Evolutionary conservation across 2,888 invertebrate genomes (phyloP).

Genomic region (Physocephala rufipes): DNA sequence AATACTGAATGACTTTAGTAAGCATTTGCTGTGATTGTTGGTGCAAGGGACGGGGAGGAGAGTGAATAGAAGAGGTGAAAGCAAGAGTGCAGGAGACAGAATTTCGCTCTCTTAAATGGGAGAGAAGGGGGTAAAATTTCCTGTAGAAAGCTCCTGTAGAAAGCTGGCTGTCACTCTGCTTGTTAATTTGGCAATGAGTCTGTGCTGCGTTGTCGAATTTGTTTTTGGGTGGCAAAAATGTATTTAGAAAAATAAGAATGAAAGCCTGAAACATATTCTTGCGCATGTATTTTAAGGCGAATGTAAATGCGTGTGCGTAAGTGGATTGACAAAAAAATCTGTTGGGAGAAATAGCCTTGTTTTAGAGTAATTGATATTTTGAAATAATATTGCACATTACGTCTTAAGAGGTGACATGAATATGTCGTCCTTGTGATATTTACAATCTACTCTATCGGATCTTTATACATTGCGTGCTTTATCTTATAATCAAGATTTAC

Average conservation of each 20-base stretch:
- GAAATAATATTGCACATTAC: too few relatives aligned
- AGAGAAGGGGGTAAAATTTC: neutral
- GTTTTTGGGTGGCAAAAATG: neutral
- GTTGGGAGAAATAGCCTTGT: too few relatives aligned
- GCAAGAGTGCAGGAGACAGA: neutral
- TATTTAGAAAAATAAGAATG: neutral
- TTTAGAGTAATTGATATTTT: too few relatives aligned
- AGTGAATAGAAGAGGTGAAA: neutral
- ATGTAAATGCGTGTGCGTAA: constrained; percentile 3
- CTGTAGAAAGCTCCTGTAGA: constrained; percentile 24
- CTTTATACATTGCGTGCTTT: too few relatives aligned
- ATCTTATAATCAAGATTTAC: too few relatives aligned
- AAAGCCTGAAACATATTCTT: too few relatives aligned
- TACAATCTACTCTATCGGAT: too few relatives aligned
- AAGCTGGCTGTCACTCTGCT: constrained; percentile 37
- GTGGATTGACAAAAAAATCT: neutral
- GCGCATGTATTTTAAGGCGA: constrained; percentile 25
- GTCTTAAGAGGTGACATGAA: too few relatives aligned
- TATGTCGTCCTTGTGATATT: too few relatives aligned
- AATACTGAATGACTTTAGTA: too few relatives aligned
- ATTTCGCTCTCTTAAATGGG: neutral
- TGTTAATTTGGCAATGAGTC: constrained; percentile 30
- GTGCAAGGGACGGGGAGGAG: neutral
- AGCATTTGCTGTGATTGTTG: too few relatives aligned
- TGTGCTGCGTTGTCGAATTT: constrained; percentile 15